phyloP scores from a whole-genome alignment of 2,888 invertebrate genomes.

The Agonopterix heracliana region DNA sequence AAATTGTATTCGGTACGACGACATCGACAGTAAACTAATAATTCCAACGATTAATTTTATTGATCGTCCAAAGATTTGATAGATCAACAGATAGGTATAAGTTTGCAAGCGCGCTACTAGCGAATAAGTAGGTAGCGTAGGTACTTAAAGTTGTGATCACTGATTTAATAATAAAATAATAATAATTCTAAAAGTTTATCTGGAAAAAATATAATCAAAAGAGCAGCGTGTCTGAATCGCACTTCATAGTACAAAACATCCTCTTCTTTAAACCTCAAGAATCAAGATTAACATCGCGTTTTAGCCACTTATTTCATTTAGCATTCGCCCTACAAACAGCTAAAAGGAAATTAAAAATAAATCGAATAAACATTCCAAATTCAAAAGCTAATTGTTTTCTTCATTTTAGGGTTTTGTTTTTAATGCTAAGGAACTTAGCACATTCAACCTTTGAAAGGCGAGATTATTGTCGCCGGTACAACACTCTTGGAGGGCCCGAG shows the following conservation, averaged over 20 bases:
- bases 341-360: slow-evolving; percentile 16
- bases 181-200: too few species aligned
- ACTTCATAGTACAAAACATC: slow-evolving; percentile 6
- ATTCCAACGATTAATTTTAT: too few species aligned
- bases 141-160: too few species aligned
- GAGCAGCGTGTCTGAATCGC: slow-evolving; percentile 6
- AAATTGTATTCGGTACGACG: too few species aligned
- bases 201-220: too few species aligned
- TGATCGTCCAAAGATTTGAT: too few species aligned
- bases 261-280: not conserved
- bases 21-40: too few species aligned
- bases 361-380: slow-evolving; percentile 24
- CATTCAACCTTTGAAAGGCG: slow-evolving; percentile 31
- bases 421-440: slow-evolving; percentile 10
- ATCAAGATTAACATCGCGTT: slow-evolving; percentile 4
- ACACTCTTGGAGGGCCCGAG: slow-evolving; percentile 25
- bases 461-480: slow-evolving; percentile 55
- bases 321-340: slow-evolving; percentile 12
- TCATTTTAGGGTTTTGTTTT: slow-evolving; percentile 11
- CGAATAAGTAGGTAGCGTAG: too few species aligned
- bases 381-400: slow-evolving; percentile 22
- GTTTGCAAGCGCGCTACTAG: too few species aligned
- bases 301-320: slow-evolving; percentile 52
- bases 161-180: too few species aligned
- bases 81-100: too few species aligned